phyloP scores from a whole-genome alignment of 1,140 invertebrate genomes.

The Macrocentrus cingulum region DNA sequence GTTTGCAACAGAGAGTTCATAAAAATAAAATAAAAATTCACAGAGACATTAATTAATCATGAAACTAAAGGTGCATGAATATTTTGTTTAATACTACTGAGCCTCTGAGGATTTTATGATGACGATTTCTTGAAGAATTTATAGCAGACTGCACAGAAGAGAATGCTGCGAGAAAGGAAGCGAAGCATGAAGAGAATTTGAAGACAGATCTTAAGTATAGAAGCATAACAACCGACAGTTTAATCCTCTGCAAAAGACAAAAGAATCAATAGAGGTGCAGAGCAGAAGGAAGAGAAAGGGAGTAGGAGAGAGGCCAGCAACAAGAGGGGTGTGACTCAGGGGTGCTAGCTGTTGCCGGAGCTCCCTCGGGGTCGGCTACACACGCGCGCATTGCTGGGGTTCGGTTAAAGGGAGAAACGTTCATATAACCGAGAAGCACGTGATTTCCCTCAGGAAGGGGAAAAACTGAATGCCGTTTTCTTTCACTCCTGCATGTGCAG shows the following conservation, averaged over 20 bases:
- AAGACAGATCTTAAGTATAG: not conserved
- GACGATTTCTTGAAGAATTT: no score
- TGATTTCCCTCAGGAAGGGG: conserved; percentile 13
- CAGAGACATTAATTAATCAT: no score
- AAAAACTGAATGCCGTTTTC: conserved; percentile 9
- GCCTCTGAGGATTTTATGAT: no score
- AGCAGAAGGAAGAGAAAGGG: not conserved
- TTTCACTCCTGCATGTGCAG: not conserved
- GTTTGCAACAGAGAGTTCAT: no score
- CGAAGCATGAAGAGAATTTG: no score
- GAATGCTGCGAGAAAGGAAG: no score
- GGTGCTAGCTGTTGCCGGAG: conserved; percentile 6
- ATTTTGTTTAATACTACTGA: no score
- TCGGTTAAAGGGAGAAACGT: conserved; percentile 7
- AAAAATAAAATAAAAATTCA: no score
- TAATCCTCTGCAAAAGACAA: conserved; percentile 12
- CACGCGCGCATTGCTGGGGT: conserved; percentile 7
- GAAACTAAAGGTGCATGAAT: no score
- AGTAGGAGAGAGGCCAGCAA: conserved; percentile 10
- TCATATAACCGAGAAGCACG: conserved; percentile 14
- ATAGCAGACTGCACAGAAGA: no score
- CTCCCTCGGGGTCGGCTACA: not conserved
- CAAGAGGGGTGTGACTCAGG: conserved; percentile 12
- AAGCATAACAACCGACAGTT: conserved; percentile 6
- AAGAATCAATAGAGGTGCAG: conserved; percentile 12